Evolutionary conservation across 2,888 invertebrate genomes (phyloP).

Genomic region (Theristus sp.): DNA sequence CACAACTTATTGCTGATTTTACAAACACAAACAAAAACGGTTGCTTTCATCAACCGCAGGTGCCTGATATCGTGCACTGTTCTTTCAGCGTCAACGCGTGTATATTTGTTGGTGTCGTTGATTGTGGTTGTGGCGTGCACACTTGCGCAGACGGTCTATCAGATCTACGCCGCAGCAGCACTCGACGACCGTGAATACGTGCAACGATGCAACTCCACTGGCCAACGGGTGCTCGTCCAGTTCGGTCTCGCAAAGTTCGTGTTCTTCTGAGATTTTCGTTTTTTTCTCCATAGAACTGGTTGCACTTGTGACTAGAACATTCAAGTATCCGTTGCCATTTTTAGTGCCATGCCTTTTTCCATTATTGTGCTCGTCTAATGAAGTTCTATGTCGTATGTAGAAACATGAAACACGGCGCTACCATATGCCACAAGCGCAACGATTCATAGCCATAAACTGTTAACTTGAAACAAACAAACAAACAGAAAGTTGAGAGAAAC

Average conservation of each 20-base stretch:
- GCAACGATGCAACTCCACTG: constrained; percentile 3
- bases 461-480: too few species aligned
- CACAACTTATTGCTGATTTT: too few species aligned
- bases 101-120: constrained; percentile 8
- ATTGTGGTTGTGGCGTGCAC: constrained; percentile 10
- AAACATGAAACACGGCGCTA: too few species aligned
- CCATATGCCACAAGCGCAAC: too few species aligned
- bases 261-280: too few species aligned
- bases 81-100: constrained; percentile 6
- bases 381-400: too few species aligned
- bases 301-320: background rate
- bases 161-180: constrained; percentile 9
- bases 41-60: too few species aligned
- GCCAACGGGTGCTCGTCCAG: constrained; percentile 10
- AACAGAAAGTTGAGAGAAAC: too few species aligned
- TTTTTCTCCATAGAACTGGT: too few species aligned
- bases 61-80: too few species aligned
- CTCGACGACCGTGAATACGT: constrained; percentile 4
- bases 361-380: background rate
- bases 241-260: constrained; percentile 8
- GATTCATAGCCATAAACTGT: too few species aligned
- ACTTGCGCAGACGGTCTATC: constrained; percentile 14
- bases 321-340: background rate
- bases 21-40: too few species aligned
- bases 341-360: background rate